These are phyloP conservation scores for Idaea biselata DNA, from an alignment of 2,888 invertebrate genomes.

Conservation along the genomic window DNA sequence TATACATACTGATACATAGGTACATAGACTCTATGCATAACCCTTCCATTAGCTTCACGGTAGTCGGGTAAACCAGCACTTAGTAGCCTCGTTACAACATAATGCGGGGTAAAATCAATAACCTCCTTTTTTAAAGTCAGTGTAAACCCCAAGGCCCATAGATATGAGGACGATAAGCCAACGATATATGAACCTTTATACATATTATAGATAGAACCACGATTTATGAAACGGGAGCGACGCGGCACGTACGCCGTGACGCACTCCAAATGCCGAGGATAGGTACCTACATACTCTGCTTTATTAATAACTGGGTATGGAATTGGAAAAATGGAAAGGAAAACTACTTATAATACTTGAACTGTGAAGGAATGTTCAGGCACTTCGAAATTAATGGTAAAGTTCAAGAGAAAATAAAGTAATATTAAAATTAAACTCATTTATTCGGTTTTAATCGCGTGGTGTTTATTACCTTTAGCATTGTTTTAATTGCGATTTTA, in stretches of 20 bases:
- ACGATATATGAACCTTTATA: not conserved
- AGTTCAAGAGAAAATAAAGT: too few relatives aligned
- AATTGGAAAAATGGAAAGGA: not conserved
- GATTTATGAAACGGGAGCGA: constrained; percentile 11
- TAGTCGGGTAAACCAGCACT: not conserved
- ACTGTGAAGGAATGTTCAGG: not conserved
- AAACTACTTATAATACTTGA: not conserved
- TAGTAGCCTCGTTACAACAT: not conserved
- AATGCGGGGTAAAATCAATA: not conserved
- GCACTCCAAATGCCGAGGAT: constrained; percentile 7
- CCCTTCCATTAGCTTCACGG: too few relatives aligned
- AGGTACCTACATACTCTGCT: not conserved
- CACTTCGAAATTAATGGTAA: too few relatives aligned
- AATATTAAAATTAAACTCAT: too few relatives aligned
- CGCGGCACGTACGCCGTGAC: not conserved
- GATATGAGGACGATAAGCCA: not conserved
- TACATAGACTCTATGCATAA: too few relatives aligned
- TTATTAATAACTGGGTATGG: not conserved
- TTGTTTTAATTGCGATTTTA: too few relatives aligned
- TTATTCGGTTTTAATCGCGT: too few relatives aligned
- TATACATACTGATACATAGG: too few relatives aligned
- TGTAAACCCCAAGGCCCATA: not conserved
- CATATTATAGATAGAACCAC: not conserved
- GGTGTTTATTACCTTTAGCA: too few relatives aligned
- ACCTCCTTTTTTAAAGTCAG: not conserved